Evolutionary conservation across 2,113 vertebrate species (phyloP).

Genomic region (Lophius piscatorius): DNA sequence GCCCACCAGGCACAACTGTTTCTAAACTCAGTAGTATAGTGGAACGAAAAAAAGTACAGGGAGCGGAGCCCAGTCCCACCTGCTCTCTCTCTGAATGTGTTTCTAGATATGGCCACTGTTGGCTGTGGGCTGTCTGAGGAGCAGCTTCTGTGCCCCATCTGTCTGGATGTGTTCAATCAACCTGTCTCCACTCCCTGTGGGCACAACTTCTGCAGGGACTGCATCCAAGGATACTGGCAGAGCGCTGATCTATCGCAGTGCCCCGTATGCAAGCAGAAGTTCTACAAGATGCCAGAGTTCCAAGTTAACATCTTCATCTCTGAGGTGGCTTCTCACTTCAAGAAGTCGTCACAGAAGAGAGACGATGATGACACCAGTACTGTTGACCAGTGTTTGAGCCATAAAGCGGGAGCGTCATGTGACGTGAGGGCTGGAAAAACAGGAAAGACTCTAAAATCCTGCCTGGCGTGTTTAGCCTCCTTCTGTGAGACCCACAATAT

Average conservation of each 20-base stretch:
- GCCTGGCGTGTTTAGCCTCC: conserved; percentile 89
- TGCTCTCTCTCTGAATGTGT: conserved; percentile 54
- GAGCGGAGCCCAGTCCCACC: conserved; percentile 19
- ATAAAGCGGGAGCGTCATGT: conserved; percentile 80
- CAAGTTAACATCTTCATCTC: conserved; percentile 72
- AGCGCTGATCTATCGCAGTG: conserved; percentile 48
- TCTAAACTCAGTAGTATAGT: conserved; percentile 5
- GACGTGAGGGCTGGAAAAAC: conserved; percentile 86
- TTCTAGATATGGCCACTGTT: conserved; percentile 65
- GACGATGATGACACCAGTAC: neutral
- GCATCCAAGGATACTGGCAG: conserved; percentile 64
- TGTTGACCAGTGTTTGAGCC: neutral
- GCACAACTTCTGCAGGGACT: conserved; percentile 77
- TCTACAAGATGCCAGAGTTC: conserved; percentile 59
- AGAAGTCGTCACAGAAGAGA: conserved; percentile 1
- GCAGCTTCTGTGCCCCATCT: conserved; percentile 76
- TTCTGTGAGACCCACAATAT: conserved; percentile 86
- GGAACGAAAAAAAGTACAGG: conserved; percentile 18
- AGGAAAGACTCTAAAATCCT: conserved; percentile 86
- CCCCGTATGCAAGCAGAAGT: conserved; percentile 69
- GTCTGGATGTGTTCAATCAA: conserved; percentile 68
- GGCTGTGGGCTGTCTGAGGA: conserved; percentile 57
- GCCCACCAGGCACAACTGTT: conserved; percentile 40
- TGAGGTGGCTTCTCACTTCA: conserved; percentile 55
- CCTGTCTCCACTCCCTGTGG: conserved; percentile 72